These are phyloP conservation scores for Festucalex cinctus DNA, from an alignment of 2,113 vertebrate species.

Conservation along the genomic window DNA sequence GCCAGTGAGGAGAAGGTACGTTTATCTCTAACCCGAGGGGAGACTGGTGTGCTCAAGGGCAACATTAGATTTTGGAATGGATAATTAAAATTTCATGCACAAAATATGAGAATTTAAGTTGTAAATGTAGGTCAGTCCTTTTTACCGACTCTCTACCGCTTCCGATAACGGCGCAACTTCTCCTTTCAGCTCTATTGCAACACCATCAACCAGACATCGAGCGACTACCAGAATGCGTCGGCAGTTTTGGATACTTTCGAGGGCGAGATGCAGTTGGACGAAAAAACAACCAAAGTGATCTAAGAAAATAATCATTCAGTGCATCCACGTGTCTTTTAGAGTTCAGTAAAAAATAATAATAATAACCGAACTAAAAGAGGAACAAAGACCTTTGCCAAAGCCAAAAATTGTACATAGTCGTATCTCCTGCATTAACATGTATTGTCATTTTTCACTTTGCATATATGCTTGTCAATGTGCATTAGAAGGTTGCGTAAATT, in stretches of 20 bases:
- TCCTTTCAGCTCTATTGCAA: slow-evolving; percentile 66
- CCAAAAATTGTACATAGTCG: background rate
- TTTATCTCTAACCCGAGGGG: background rate
- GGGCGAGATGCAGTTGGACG: background rate
- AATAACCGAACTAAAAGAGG: background rate
- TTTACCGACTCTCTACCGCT: background rate
- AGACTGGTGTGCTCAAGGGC: no score
- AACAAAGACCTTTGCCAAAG: background rate
- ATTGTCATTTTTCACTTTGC: background rate
- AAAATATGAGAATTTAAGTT: no score
- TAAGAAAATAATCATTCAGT: background rate
- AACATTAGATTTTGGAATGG: no score
- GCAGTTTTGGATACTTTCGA: slow-evolving; percentile 27
- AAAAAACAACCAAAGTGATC: slow-evolving; percentile 9
- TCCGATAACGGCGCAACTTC: background rate
- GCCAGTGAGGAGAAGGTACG: slow-evolving; percentile 81
- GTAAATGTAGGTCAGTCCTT: background rate
- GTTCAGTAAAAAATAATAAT: background rate
- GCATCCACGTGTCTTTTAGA: background rate
- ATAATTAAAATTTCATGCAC: no score
- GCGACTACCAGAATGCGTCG: slow-evolving; percentile 49
- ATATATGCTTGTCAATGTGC: background rate
- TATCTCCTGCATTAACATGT: background rate
- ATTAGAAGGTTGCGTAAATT: background rate
- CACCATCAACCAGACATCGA: slow-evolving; percentile 25